A percentile compares a stretch with the other conserved stretches of the same genome.
phyloP scores from a whole-genome alignment of 2,113 vertebrate species.

The Nothobranchius furzeri region DNA sequence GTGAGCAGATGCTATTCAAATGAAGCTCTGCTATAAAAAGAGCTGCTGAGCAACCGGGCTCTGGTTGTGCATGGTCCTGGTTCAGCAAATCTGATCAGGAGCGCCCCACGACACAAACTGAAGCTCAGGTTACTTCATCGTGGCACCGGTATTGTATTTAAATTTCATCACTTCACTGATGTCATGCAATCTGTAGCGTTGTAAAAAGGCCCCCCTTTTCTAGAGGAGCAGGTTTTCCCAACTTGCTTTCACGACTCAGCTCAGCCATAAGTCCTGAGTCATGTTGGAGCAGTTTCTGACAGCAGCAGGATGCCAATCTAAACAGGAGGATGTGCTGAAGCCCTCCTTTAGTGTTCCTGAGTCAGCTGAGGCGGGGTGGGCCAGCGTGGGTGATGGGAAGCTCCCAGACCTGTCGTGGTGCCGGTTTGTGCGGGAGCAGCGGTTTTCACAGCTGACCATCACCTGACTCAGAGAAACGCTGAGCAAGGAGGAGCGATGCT shows the following conservation, averaged over 20 bases:
- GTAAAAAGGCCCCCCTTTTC: too few relatives aligned
- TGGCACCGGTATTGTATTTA: too few relatives aligned
- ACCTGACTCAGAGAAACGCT: conserved; percentile 68
- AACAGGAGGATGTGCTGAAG: conserved; percentile 25
- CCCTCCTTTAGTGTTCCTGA: conserved; percentile 40
- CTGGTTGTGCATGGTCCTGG: conserved; percentile 21
- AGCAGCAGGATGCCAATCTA: conserved; percentile 17
- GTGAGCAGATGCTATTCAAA: conserved; percentile 53
- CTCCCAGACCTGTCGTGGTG: background rate
- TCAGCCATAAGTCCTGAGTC: conserved; percentile 17
- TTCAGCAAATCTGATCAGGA: conserved; percentile 21
- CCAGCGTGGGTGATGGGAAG: conserved; percentile 18
- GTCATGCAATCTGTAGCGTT: too few relatives aligned
- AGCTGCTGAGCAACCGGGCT: conserved; percentile 27
- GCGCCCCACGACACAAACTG: conserved; percentile 24
- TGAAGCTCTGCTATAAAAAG: conserved; percentile 26
- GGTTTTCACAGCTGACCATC: conserved; percentile 59
- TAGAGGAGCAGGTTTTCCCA: conserved; percentile 3
- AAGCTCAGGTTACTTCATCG: background rate
- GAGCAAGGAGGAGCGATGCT: conserved; percentile 51
- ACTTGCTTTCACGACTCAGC: conserved; percentile 32
- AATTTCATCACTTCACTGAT: too few relatives aligned
- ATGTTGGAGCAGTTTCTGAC: conserved; percentile 25
- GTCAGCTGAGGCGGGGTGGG: conserved; percentile 33
- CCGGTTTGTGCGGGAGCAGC: conserved; percentile 55